These are phyloP conservation scores for Lithophane semibrunnea DNA, from an alignment of 2,888 invertebrate genomes.

Conservation along the genomic window DNA sequence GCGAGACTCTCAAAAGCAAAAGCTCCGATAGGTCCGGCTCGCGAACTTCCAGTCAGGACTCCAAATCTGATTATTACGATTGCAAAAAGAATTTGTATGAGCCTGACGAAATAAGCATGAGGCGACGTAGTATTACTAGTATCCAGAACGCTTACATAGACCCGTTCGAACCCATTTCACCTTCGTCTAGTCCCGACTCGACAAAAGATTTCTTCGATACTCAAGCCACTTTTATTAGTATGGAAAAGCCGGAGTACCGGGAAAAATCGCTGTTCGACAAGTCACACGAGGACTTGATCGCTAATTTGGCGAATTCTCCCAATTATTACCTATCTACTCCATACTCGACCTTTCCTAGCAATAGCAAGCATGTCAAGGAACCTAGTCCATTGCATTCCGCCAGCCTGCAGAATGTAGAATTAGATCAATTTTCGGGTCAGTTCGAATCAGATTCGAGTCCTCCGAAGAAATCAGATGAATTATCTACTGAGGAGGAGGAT, in stretches of 20 bases:
- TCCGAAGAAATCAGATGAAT: slow-evolving; percentile 84
- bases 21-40: slow-evolving; percentile 91
- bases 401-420: slow-evolving; percentile 93
- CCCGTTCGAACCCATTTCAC: slow-evolving; percentile 88
- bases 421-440: slow-evolving; percentile 90
- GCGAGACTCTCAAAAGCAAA: slow-evolving; percentile 92
- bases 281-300: slow-evolving; percentile 91
- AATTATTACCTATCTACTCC: slow-evolving; percentile 90
- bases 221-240: slow-evolving; percentile 84
- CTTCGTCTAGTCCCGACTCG: slow-evolving; percentile 93
- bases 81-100: slow-evolving; percentile 90
- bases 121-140: slow-evolving; percentile 81
- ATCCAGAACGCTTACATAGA: slow-evolving; percentile 85
- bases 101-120: slow-evolving; percentile 78
- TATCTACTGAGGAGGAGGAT: slow-evolving; percentile 89
- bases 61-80: slow-evolving; percentile 93
- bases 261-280: slow-evolving; percentile 90
- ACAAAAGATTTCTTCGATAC: slow-evolving; percentile 91
- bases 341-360: slow-evolving; percentile 92
- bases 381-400: slow-evolving; percentile 92
- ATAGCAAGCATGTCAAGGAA: slow-evolving; percentile 89
- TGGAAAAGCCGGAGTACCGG: slow-evolving; percentile 86
- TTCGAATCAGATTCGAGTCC: slow-evolving; percentile 81
- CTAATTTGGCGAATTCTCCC: slow-evolving; percentile 87
- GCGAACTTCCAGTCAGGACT: slow-evolving; percentile 93